Evolutionary conservation across 2,113 vertebrate species (phyloP).

Genomic region (Pholis gunnellus): DNA sequence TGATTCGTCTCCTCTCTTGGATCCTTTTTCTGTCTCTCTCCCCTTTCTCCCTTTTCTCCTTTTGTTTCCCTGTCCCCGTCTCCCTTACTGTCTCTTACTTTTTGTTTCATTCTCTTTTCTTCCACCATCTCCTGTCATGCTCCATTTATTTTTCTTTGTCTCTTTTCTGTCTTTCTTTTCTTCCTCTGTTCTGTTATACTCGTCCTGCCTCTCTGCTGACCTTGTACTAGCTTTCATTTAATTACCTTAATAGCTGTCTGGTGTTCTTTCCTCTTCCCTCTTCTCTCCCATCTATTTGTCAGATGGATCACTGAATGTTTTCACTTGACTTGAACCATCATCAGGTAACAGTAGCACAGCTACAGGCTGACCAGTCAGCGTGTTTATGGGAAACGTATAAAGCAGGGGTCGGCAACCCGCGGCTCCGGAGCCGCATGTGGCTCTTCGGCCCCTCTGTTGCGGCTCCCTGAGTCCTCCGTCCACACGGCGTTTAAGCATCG

Average conservation of each 20-base stretch:
- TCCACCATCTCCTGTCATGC: not conserved
- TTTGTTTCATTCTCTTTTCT: not conserved
- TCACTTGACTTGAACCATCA: not conserved
- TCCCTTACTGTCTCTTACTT: not conserved
- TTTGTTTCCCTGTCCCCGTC: not conserved
- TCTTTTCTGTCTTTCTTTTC: constrained; percentile 4
- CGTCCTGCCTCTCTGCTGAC: constrained; percentile 37
- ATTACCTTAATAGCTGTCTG: constrained; percentile 35
- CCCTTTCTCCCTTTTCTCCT: not conserved
- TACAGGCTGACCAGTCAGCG: not conserved
- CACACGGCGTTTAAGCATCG: too few species aligned
- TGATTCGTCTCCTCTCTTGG: not conserved
- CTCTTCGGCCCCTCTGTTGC: too few species aligned
- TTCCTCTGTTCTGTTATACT: constrained; percentile 1
- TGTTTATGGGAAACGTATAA: not conserved
- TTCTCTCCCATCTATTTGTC: constrained; percentile 1
- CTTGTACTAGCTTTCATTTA: constrained; percentile 25
- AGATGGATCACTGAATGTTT: constrained; percentile 12
- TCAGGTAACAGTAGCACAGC: constrained; percentile 1
- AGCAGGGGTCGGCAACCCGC: too few species aligned
- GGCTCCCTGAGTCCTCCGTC: too few species aligned
- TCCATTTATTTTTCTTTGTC: not conserved
- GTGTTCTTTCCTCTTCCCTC: constrained; percentile 7
- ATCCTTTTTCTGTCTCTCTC: not conserved
- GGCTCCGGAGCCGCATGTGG: too few species aligned